These are phyloP conservation scores for Hiodon alosoides DNA, from an alignment of 2,113 vertebrate species.

Conservation along the genomic window DNA sequence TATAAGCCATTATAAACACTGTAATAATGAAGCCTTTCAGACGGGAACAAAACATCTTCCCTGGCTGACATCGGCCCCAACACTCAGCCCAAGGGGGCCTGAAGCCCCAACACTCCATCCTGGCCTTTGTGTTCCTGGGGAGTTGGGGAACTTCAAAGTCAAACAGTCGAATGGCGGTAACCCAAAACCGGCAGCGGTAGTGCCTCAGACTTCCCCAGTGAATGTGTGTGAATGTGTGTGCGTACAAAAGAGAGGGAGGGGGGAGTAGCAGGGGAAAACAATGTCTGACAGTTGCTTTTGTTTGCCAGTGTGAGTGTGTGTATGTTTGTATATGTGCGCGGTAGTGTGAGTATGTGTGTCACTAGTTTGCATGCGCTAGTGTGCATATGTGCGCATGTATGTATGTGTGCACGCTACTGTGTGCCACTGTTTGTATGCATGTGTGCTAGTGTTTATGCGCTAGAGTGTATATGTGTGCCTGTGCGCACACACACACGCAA, in stretches of 20 bases:
- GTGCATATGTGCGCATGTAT: too few species aligned
- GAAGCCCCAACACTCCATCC: slow-evolving; percentile 49
- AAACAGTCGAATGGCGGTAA: slow-evolving; percentile 57
- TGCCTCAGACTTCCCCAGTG: slow-evolving; percentile 3
- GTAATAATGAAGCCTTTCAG: neutral
- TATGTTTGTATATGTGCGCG: too few species aligned
- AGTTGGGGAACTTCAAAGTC: slow-evolving; percentile 56
- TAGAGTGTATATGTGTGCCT: too few species aligned
- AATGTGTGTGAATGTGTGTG: slow-evolving; percentile 14
- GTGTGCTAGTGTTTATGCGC: too few species aligned
- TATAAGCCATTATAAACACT: neutral
- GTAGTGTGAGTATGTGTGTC: too few species aligned
- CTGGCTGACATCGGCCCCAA: neutral
- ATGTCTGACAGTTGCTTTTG: too few species aligned
- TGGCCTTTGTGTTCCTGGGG: slow-evolving; percentile 45
- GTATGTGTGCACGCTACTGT: too few species aligned
- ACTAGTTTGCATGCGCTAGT: too few species aligned
- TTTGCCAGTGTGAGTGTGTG: too few species aligned
- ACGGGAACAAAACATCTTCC: slow-evolving; percentile 10
- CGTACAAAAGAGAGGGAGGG: slow-evolving; percentile 6
- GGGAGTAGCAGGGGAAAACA: slow-evolving; percentile 5
- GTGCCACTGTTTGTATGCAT: too few species aligned
- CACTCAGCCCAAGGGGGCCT: slow-evolving; percentile 32
- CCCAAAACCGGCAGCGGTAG: slow-evolving; percentile 50
- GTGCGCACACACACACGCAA: too few species aligned